Conservation (phyloP, 2,113 vertebrate genomes). For the Chaetura pelagica region DNA sequence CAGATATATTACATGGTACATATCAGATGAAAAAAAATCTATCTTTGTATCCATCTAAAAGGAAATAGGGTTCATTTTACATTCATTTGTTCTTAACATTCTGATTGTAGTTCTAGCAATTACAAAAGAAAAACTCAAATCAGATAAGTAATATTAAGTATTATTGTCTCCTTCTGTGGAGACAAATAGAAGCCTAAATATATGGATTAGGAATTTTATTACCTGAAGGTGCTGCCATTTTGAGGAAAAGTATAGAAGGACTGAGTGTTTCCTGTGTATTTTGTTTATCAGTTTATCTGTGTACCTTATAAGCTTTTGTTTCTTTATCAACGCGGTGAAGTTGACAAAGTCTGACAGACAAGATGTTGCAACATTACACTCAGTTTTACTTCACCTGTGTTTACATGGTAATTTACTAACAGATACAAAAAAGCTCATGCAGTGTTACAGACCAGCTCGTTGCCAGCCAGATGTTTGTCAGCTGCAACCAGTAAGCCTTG, state of each 20-base stretch:
- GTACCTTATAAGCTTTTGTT: neutral
- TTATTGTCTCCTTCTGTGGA: neutral
- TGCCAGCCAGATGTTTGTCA: neutral
- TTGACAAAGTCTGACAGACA: neutral
- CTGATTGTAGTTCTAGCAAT: neutral
- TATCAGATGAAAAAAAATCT: neutral
- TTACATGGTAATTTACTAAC: neutral
- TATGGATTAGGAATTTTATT: neutral
- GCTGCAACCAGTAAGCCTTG: neutral
- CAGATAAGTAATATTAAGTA: neutral
- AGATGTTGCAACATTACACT: neutral
- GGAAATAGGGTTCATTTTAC: neutral
- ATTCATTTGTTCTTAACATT: neutral
- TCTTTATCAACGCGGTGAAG: neutral
- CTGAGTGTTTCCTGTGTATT: neutral
- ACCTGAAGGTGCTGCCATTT: neutral
- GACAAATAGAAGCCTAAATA: neutral
- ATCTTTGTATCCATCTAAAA: neutral
- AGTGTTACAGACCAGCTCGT: conserved; percentile 8
- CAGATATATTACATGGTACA: neutral
- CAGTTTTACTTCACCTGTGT: neutral
- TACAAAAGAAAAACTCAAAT: neutral
- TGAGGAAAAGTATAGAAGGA: neutral
- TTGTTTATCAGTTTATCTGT: too few relatives aligned
- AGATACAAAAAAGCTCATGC: neutral